Percentiles rank a stretch among this genome's conserved stretches.
These are phyloP conservation scores for Cancer borealis DNA, from an alignment of 2,888 invertebrate species.

Conservation along the genomic window DNA sequence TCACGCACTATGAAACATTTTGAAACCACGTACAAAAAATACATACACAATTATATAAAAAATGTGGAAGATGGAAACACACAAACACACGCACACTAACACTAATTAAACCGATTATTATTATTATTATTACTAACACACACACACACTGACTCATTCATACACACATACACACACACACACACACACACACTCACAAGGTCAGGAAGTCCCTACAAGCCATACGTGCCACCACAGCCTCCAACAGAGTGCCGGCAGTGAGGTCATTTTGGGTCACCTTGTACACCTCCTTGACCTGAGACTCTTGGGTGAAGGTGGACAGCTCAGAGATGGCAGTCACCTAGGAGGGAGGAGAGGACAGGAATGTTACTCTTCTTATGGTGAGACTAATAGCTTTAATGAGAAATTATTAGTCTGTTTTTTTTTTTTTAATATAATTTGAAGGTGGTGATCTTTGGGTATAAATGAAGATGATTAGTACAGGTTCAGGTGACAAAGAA, in stretches of 20 bases:
- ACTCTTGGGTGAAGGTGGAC: constrained; percentile 49
- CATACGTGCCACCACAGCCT: constrained; percentile 62
- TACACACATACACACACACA: background rate
- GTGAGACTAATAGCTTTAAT: no score
- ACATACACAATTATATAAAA: no score
- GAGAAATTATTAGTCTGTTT: no score
- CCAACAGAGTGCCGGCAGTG: constrained; percentile 38
- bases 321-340: constrained; percentile 30
- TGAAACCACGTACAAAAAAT: no score
- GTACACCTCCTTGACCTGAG: constrained; percentile 47
- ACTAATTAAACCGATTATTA: background rate
- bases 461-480: no score
- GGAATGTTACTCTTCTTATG: no score
- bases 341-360: constrained; percentile 33
- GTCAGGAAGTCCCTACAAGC: constrained; percentile 64
- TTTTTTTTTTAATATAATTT: no score
- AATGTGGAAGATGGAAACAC: no score
- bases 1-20: no score
- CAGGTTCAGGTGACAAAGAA: no score
- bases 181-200: constrained; percentile 42
- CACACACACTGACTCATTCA: no score
- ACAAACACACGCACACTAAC: background rate
- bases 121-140: background rate
- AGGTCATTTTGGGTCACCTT: constrained; percentile 58
- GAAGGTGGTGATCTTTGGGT: no score